Base-by-base conservation (phyloP, 2,888 invertebrate genomes). In the Pseudococcus jackbeardsleyi region DNA sequence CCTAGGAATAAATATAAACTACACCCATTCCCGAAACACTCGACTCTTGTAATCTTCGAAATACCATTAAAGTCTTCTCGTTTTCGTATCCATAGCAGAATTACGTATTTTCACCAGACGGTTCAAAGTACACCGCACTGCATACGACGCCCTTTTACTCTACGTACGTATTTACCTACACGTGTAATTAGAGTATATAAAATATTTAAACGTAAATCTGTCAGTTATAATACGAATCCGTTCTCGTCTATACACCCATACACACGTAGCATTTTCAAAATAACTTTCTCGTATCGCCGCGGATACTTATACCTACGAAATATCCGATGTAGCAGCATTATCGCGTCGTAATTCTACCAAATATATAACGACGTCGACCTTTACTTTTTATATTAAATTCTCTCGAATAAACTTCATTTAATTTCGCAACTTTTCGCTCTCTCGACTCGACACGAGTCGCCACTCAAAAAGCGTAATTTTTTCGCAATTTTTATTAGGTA, bases 161-260 rank as follows among this genome's bases (percentile, higher is more conserved):
- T 50, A 19, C 22, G 68, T 26, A 68, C 8, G 54, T 54, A 54
- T 72, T 72, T 39, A 33, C 72, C 72, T 19, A 33, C 72, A 72
- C 72, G 72, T 72, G 72, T 72, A 72, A 72, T 72, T 72, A 72
- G 72, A 72, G 72, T 72, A 72, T 33, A 72, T 72, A 72, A 72
- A 72, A 72, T 72, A 72, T 72, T 72, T 39, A 64, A 72, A 72
- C 72, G 72, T 72, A 17, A 72, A 33, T 72, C 72, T 72, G 72
- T 72, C 72, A 33, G 26, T 72, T 68, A 33, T 42, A 42, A 42
- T 72, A 26, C 33, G 17, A 72, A 72, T 33, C 33, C 11, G 5
- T 15, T 72, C 39, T 64, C 64, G 15, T 64, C 64, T 64, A 22
- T 64, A 22, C 22, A 26, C 17, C 5, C 17, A 33, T 39, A 33